Evolutionary conservation across 2,888 invertebrate genomes (phyloP), one percentile per base, ranked within the genome.

Genomic region (Xylota segnis): DNA sequence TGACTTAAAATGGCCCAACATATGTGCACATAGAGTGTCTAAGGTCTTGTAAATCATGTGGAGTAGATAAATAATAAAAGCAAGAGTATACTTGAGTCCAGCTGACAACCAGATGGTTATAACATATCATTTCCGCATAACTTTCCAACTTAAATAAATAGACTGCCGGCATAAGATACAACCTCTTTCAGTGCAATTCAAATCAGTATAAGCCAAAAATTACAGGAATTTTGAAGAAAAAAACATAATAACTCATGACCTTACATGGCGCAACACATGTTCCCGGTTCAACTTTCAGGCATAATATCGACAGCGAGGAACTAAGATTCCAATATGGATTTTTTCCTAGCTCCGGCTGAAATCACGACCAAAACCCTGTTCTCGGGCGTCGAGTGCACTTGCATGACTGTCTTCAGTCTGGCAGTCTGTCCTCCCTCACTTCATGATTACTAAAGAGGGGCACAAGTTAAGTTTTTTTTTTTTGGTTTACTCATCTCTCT

Each of bases 281-380:
- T 66, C 65, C 79, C 37, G 72, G 40, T 58, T 72, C 79, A 63
- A 63, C 71, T 54, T 45, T 78, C 63, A 18, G 40, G 34, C 40
- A 77, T 43, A 50, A 12, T 29, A 37, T 32, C 37, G 12, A 14
- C 18, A 16, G n/a, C 65, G 14, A n/a, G 32, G 27, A 14, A 40
- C 27, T 50, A 45, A 65, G 37, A 37, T 52, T 34, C 4, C 63
- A 34, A 34, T 27, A 50, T 32, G 29, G 2, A 18, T 18, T 10
- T 47, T 27, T 71, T 65, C 34, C n/a, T 29, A 14, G 23, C 32
- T 37, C 32, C 9, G 10, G 43, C 32, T 74, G 16, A 58, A 56
- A 82, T 75, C 82, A 82, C 75, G 82, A 75, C 32, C 47, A 43
- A 72, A 29, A 45, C 54, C 32, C 45, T 74, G 52, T 74, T 74